Evolutionary conservation across 2,113 vertebrate species (phyloP).

Genomic region (Cryptomyrus ogoouensis): DNA sequence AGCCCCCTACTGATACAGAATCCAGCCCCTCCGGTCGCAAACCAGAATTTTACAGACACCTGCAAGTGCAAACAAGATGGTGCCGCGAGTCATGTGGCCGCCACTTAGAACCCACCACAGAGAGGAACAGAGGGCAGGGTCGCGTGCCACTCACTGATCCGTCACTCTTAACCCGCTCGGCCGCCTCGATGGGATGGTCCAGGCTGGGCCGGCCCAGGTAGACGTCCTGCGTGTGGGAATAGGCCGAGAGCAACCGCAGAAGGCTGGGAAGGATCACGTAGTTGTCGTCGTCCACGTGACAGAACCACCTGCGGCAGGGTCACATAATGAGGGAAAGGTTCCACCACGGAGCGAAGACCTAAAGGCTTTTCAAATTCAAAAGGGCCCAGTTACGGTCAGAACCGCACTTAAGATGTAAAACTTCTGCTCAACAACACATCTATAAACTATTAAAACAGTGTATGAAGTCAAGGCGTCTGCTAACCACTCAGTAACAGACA

Average conservation of each 20-base stretch:
- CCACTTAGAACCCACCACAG: not conserved
- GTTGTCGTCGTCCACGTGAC: slow-evolving; percentile 96
- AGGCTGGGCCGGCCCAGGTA: slow-evolving; percentile 91
- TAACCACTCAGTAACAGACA: not conserved
- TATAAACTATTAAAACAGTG: too few relatives aligned
- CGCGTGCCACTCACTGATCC: slow-evolving; percentile 68
- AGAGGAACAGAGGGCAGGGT: not conserved
- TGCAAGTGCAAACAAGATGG: slow-evolving; percentile 39
- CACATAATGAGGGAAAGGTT: not conserved
- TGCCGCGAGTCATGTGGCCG: not conserved
- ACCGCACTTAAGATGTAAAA: not conserved
- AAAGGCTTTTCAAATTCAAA: not conserved
- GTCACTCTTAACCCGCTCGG: slow-evolving; percentile 79
- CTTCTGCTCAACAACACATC: not conserved
- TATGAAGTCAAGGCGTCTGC: not conserved
- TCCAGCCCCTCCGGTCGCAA: slow-evolving; percentile 92
- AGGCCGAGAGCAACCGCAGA: slow-evolving; percentile 72
- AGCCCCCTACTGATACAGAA: slow-evolving; percentile 96
- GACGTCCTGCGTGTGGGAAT: slow-evolving; percentile 85
- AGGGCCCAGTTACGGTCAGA: not conserved
- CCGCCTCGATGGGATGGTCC: slow-evolving; percentile 91
- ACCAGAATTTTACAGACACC: slow-evolving; percentile 91
- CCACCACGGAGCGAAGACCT: not conserved
- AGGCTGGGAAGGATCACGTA: slow-evolving; percentile 79
- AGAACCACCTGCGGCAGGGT: slow-evolving; percentile 78